Evolutionary conservation across 2,888 invertebrate genomes (phyloP).

Genomic region (Oscheius sp.): DNA sequence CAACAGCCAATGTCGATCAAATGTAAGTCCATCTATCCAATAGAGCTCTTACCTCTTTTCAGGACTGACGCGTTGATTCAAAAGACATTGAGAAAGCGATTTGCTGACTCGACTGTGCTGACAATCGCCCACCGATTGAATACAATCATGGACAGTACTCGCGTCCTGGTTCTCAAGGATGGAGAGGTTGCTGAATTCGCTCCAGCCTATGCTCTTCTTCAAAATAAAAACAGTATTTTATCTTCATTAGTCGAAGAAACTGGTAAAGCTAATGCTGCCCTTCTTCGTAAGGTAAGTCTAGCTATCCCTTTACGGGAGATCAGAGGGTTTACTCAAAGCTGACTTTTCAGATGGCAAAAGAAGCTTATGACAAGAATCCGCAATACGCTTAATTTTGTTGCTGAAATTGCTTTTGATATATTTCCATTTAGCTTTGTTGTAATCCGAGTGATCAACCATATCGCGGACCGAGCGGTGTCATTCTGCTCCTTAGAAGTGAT

Average conservation of each 20-base stretch:
- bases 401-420: not conserved
- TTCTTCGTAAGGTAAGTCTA: constrained; percentile 27
- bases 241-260: constrained; percentile 49
- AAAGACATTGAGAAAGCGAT: constrained; percentile 57
- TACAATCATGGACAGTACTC: constrained; percentile 91
- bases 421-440: not conserved
- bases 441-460: not conserved
- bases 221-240: constrained; percentile 45
- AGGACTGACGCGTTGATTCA: constrained; percentile 68
- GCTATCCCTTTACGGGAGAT: not conserved
- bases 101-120: constrained; percentile 75
- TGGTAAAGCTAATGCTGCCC: constrained; percentile 42
- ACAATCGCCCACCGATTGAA: constrained; percentile 90
- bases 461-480: not conserved
- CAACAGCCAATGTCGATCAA: constrained; percentile 90
- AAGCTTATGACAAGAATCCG: constrained; percentile 4
- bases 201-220: constrained; percentile 78
- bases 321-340: no score
- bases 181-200: constrained; percentile 83
- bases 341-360: constrained; percentile 24
- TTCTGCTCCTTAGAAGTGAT: no score
- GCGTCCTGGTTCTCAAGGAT: constrained; percentile 82
- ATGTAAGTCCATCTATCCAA: constrained; percentile 74
- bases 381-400: not conserved
- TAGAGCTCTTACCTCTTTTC: not conserved